These are phyloP conservation scores for Trichogramma dendrolimi DNA, from an alignment of 2,888 invertebrate genomes.

Conservation along the genomic window DNA sequence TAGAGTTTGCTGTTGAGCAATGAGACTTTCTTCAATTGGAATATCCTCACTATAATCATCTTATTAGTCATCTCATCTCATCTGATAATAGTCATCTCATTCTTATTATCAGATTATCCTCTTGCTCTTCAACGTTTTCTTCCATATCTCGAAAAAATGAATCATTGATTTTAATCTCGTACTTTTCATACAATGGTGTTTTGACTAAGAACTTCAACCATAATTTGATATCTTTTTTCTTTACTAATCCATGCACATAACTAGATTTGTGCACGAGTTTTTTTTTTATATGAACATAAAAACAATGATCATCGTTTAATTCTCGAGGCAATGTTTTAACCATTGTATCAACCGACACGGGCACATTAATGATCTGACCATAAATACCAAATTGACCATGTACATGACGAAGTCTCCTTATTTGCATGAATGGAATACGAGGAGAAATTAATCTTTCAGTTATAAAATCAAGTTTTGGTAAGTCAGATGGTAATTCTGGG, in stretches of 20 bases:
- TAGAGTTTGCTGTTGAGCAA: constrained; percentile 30
- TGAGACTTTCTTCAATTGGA: constrained; percentile 25
- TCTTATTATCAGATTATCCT: not conserved
- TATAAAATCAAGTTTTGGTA: constrained; percentile 19
- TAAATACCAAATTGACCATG: constrained; percentile 15
- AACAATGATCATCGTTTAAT: constrained; percentile 36
- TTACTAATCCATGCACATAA: constrained; percentile 33
- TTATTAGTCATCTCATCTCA: not conserved
- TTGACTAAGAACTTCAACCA: constrained; percentile 32
- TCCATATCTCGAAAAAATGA: constrained; percentile 4
- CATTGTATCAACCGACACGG: constrained; percentile 18
- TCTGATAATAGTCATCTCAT: not conserved
- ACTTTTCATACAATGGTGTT: constrained; percentile 25
- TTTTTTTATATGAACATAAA: constrained; percentile 35
- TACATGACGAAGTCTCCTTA: constrained; percentile 14
- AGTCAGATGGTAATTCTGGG: constrained; percentile 13
- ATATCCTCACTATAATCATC: constrained; percentile 29
- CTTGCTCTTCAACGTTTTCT: not conserved
- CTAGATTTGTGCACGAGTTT: constrained; percentile 32
- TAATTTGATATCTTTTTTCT: constrained; percentile 30
- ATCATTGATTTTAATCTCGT: constrained; percentile 7
- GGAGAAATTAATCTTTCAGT: constrained; percentile 23
- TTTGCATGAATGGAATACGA: constrained; percentile 19
- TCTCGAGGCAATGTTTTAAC: constrained; percentile 27
- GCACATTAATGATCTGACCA: constrained; percentile 24